A percentile compares a stretch with the other conserved stretches of the same genome.
Evolutionary conservation across 2,113 vertebrate genomes (phyloP).

Genomic region (Pseudorectes ferrugineus): DNA sequence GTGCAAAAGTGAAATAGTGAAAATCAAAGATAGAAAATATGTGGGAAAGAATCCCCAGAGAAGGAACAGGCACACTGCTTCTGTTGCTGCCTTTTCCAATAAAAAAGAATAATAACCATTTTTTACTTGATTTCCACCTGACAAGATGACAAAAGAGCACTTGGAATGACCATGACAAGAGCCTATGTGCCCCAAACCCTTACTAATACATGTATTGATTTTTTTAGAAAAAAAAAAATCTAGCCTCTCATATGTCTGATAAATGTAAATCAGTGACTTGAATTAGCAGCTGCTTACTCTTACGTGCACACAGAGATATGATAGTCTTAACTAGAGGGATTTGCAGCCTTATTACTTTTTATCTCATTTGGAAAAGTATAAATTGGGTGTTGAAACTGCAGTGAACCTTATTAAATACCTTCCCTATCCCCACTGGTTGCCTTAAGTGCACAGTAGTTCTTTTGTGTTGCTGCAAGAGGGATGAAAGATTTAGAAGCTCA

Average conservation of each 20-base stretch:
- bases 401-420: slow-evolving; percentile 3
- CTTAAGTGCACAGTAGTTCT: background rate
- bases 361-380: background rate
- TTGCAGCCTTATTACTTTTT: slow-evolving; percentile 9
- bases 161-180: background rate
- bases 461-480: background rate
- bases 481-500: slow-evolving; percentile 15
- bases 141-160: background rate
- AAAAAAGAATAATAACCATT: background rate
- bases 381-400: background rate
- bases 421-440: background rate
- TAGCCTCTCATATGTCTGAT: background rate
- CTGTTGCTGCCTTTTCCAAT: background rate
- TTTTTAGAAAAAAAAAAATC: background rate
- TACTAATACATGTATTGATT: slow-evolving; percentile 8
- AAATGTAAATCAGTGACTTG: slow-evolving; percentile 9
- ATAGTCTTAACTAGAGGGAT: background rate
- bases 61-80: background rate
- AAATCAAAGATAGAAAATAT: background rate
- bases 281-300: background rate
- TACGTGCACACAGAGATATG: background rate
- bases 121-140: background rate
- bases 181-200: background rate
- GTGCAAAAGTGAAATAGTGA: background rate
- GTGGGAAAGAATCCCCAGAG: background rate